phyloP scores from a whole-genome alignment of 2,888 invertebrate genomes.

The Hypercompe scribonia region DNA sequence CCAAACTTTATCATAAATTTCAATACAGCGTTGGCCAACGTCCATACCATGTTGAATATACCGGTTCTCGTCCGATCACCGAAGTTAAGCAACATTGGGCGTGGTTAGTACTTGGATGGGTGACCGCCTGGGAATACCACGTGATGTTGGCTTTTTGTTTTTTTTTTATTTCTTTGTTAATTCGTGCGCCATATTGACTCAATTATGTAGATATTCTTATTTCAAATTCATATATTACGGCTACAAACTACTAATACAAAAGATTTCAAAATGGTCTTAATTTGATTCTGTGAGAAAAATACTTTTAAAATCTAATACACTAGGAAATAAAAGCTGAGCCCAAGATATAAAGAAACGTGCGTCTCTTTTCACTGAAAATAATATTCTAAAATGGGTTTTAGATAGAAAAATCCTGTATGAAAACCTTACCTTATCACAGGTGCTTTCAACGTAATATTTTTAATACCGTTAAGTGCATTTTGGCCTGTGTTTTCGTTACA shows the following conservation, averaged over 20 bases:
- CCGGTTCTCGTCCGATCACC: slow-evolving; percentile 78
- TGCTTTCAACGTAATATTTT: slow-evolving; percentile 58
- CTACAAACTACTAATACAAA: too few species aligned
- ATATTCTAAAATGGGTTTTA: slow-evolving; percentile 29
- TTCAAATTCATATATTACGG: too few species aligned
- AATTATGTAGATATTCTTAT: too few species aligned
- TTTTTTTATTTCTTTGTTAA: too few species aligned
- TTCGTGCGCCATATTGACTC: too few species aligned
- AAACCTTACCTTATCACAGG: slow-evolving; percentile 32
- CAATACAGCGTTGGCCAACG: slow-evolving; percentile 4
- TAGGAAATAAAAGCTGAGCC: neutral
- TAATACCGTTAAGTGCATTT: slow-evolving; percentile 66
- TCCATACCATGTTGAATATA: slow-evolving; percentile 68
- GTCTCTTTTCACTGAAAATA: slow-evolving; percentile 13
- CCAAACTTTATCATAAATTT: neutral
- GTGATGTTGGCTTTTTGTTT: too few species aligned
- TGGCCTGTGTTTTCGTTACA: slow-evolving; percentile 35
- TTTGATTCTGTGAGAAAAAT: too few species aligned
- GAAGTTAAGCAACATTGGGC: slow-evolving; percentile 80
- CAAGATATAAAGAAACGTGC: neutral
- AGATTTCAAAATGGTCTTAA: too few species aligned
- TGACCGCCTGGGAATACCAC: too few species aligned
- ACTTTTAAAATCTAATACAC: neutral
- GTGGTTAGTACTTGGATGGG: slow-evolving; percentile 73
- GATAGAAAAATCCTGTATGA: slow-evolving; percentile 29